Base-by-base conservation (phyloP, 2,888 invertebrate species). In the Chrysolina haemoptera region DNA sequence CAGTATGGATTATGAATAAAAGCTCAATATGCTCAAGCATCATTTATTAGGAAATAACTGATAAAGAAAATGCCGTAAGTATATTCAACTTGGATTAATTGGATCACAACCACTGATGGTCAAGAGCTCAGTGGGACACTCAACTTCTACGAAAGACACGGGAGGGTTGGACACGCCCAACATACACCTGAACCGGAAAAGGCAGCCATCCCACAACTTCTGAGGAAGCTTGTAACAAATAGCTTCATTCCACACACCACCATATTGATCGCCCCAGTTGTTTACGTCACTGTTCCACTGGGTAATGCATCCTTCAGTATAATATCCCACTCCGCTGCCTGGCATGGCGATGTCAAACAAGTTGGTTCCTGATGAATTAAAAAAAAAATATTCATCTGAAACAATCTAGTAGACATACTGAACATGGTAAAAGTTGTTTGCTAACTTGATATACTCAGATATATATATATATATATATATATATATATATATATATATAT, bases 191-290 rank as follows among this genome's bases (percentile, higher is more conserved):
- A 43, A 43, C 43, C 43, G 11, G 43, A 43, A 43, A 12, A 43
- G 14, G 43, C 43, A 43, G 14, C 43, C 43, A 3, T 43, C 43
- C 43, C 43, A 43, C 14, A 43, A 43, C 43, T 43, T 59, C 48
- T 62, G 43, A 4, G 80, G 81, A 46, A 81, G 72, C 20, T 75
- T 63, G 69, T 78, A 62, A 68, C 81, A 81, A 16, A 67, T 79
- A n/a, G 43, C 73, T 63, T 77, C 77, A 20, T 69, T 75, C 27
- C 65, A 10, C 14, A 79, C 78, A 50, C 80, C 81, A 20, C 80
- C 81, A 59, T 80, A 80, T 67, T 80, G 80, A 41, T 76, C 78
- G 16, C 80, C 80, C 80, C 81, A 81, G 43, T 76, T 76, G 20
- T 22, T 22, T 10, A 50, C 75, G 16, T 76, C 78, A 14, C 77